These are phyloP conservation scores for Xanthorhoe designata DNA, from an alignment of 2,888 invertebrate genomes.

Conservation along the genomic window DNA sequence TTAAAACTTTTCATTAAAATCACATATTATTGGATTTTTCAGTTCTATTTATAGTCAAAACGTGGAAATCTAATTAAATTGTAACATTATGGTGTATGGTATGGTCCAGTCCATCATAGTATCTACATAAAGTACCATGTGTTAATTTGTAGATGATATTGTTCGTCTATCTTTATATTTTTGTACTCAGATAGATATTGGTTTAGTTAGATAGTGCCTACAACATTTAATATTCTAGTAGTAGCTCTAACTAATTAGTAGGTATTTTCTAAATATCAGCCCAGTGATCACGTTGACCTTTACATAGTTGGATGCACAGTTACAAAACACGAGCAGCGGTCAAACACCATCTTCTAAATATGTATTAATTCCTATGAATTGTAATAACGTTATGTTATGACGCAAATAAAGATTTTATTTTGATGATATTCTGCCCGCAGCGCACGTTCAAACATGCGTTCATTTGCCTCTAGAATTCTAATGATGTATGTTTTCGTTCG, in stretches of 20 bases:
- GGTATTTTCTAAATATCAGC: neutral
- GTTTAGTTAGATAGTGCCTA: too few relatives aligned
- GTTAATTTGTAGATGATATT: too few relatives aligned
- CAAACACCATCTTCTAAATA: slow-evolving; percentile 24
- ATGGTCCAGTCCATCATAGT: too few relatives aligned
- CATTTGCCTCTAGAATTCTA: slow-evolving; percentile 77
- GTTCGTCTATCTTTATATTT: too few relatives aligned
- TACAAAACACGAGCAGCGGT: slow-evolving; percentile 5
- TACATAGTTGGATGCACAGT: neutral
- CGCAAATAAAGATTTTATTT: slow-evolving; percentile 64
- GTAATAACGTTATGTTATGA: slow-evolving; percentile 61
- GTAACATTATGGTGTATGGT: too few relatives aligned
- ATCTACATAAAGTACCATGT: too few relatives aligned
- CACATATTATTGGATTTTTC: slow-evolving; percentile 48
- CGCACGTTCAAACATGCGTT: slow-evolving; percentile 77
- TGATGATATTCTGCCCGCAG: slow-evolving; percentile 67
- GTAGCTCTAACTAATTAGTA: too few relatives aligned
- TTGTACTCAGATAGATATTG: too few relatives aligned
- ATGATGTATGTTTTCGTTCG: slow-evolving; percentile 70
- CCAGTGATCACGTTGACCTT: slow-evolving; percentile 1
- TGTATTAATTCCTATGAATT: slow-evolving; percentile 52
- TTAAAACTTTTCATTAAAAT: slow-evolving; percentile 54
- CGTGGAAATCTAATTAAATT: slow-evolving; percentile 21
- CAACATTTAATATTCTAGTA: too few relatives aligned
- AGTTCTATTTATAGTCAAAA: slow-evolving; percentile 41